Evolutionary conservation across 2,888 invertebrate species (phyloP).

Genomic region (Apantesis nais): DNA sequence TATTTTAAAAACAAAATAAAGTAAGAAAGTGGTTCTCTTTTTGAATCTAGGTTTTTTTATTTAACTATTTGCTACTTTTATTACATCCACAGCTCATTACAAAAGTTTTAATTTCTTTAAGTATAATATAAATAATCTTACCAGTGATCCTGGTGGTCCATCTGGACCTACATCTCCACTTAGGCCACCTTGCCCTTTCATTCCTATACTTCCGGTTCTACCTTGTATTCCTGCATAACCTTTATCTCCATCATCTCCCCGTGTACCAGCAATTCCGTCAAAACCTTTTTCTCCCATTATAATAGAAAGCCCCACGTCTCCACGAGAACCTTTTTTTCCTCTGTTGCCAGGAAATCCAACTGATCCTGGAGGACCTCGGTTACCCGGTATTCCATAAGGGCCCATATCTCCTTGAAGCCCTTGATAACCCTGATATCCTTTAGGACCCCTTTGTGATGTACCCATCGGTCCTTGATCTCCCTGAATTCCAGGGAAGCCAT

Average conservation of each 20-base stretch:
- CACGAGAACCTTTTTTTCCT: conserved; percentile 84
- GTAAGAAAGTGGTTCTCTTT: background rate
- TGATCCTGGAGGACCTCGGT: conserved; percentile 76
- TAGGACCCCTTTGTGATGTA: conserved; percentile 61
- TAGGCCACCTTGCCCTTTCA: conserved; percentile 72
- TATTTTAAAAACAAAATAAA: background rate
- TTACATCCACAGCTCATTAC: background rate
- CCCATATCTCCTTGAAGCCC: conserved; percentile 89
- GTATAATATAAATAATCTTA: conserved; percentile 56
- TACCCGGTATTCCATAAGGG: conserved; percentile 87
- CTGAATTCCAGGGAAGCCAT: conserved; percentile 64
- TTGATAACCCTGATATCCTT: conserved; percentile 88
- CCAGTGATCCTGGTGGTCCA: conserved; percentile 86
- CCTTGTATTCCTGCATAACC: conserved; percentile 86
- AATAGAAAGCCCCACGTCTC: conserved; percentile 76
- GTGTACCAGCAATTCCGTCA: conserved; percentile 71
- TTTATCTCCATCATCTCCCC: conserved; percentile 85
- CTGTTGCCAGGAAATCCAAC: conserved; percentile 88
- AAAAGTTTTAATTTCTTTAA: background rate
- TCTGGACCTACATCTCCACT: conserved; percentile 85
- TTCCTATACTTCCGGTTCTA: conserved; percentile 77
- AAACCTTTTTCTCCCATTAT: conserved; percentile 72
- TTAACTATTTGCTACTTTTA: too few relatives aligned
- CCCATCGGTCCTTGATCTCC: conserved; percentile 76
- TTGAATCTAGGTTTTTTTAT: too few relatives aligned